Conservation (phyloP, 2,797 vertebrate species). For the Lycodopsis pacificus region DNA sequence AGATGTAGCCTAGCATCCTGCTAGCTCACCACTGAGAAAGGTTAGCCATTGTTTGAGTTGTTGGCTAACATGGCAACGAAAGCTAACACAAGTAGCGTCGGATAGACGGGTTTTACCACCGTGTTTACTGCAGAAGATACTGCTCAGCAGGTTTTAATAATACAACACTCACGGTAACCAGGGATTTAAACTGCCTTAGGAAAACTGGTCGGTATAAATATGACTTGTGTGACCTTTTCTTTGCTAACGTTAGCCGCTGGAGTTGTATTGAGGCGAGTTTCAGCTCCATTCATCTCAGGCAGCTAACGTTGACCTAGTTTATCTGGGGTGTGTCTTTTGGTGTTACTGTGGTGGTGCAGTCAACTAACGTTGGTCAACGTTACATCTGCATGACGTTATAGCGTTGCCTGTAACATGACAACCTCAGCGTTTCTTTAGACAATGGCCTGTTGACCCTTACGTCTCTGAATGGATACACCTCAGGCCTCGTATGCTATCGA, state of each 20-base stretch:
- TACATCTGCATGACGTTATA: background rate
- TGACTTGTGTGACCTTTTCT: background rate
- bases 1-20: conserved; percentile 70
- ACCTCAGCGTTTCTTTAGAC: background rate
- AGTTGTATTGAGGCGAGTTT: conserved; percentile 6
- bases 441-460: conserved; percentile 5
- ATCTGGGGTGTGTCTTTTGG: background rate
- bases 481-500: conserved; percentile 34
- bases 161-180: background rate
- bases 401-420: background rate
- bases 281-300: conserved; percentile 62
- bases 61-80: conserved; percentile 80
- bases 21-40: conserved; percentile 63
- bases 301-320: conserved; percentile 45
- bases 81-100: conserved; percentile 63
- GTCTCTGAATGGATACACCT: conserved; percentile 2
- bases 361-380: background rate
- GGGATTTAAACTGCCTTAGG: accelerated
- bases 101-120: conserved; percentile 29
- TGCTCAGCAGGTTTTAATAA: conserved; percentile 32
- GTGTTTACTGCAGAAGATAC: conserved; percentile 15
- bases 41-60: conserved; percentile 81
- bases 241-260: conserved; percentile 25
- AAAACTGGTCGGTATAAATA: background rate
- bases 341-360: background rate